Evolutionary conservation across 2,113 vertebrate species (phyloP).

Genomic region (Telmatochromis bifrenatus): DNA sequence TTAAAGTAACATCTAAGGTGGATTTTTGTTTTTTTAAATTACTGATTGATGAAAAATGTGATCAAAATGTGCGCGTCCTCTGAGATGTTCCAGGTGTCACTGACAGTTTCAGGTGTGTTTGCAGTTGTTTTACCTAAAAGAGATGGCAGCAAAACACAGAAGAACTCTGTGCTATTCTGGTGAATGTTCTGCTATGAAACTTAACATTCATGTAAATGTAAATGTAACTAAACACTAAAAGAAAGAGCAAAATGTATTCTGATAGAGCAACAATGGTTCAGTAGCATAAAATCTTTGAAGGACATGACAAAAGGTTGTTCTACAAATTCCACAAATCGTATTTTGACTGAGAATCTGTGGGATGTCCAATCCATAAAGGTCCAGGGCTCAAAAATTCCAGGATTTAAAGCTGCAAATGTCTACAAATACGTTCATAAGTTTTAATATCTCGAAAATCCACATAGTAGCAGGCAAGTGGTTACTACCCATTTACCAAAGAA

Average conservation of each 20-base stretch:
- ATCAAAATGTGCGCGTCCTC: neutral
- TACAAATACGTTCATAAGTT: neutral
- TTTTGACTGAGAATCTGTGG: neutral
- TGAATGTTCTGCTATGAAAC: neutral
- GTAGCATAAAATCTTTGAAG: neutral
- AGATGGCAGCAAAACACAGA: neutral
- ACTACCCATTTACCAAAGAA: neutral
- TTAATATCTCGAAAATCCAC: neutral
- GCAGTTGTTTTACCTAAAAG: neutral
- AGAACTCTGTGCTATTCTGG: neutral
- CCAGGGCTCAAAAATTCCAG: neutral
- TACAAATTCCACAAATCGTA: neutral
- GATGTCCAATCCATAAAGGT: neutral
- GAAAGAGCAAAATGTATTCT: neutral
- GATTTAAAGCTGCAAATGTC: neutral
- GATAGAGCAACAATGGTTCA: neutral
- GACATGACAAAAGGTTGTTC: neutral
- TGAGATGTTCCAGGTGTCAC: neutral
- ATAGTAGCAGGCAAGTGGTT: neutral
- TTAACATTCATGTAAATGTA: neutral
- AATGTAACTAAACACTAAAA: neutral
- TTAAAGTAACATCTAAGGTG: neutral
- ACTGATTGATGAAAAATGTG: neutral
- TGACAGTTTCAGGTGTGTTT: neutral
- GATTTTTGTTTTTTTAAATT: neutral